Evolutionary conservation across 2,113 vertebrate species (phyloP), one percentile per base, ranked within the genome.

Genomic region (Taxidea taxus): DNA sequence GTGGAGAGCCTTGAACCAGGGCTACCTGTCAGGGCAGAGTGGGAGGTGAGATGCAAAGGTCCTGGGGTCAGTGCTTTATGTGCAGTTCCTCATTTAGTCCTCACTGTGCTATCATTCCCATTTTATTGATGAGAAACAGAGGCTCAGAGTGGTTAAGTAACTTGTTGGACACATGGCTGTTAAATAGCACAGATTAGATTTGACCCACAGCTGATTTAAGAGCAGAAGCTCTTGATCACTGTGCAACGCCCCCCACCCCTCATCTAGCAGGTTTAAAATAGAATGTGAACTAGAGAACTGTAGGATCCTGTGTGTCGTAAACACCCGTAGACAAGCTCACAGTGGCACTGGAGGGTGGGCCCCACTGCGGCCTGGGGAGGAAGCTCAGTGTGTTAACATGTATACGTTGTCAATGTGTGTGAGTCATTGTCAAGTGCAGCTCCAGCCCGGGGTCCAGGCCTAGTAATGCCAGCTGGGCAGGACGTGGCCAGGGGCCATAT

Each of bases 121-220:
- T n/a, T 54, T 62, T 29, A 54, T 1, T 7, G 49, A 49, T n/a
- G 66, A 93, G 74, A 77, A 47, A 42, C 11, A 34, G 81, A 70
- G n/a, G 29, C 42, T 86, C 18, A 15, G n/a, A n/a, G 16, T 2
- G 3, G 31, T 25, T 42, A 39, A n/a, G 25, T 25, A 62, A 14
- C 31, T 75, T 0, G 0, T 14, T 2, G 10, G 85, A 81, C 1
- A 3, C 29, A 2, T 0, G 27, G 62, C 23, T 39, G 15, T 51
- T 13, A 42, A n/a, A 56, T 0, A 62, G n/a, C 77, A 42, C 10
- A 15, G 34, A 18, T 1, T 56, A 66, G 51, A 70, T 72, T 5
- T 29, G 68, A 49, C 37, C 44, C n/a, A 5, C 0, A 62, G 87
- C 93, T 93, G 96, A 95, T 60, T 64, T 80, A 92, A 90, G 98